These are phyloP conservation scores for Dermatemys mawii DNA, from an alignment of 2,113 vertebrate genomes.

Conservation along the genomic window DNA sequence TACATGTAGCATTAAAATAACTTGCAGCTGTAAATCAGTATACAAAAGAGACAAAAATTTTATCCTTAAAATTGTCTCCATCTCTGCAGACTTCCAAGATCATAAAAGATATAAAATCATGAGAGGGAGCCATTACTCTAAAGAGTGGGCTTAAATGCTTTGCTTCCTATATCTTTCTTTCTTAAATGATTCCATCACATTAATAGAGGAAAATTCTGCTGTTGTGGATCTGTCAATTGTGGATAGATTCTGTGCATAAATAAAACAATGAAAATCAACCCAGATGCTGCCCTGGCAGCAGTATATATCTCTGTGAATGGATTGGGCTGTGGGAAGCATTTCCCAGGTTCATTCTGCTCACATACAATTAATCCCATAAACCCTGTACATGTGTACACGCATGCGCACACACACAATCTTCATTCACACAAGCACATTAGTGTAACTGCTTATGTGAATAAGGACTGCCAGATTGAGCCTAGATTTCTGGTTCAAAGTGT, in stretches of 20 bases:
- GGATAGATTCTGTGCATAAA: neutral
- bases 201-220: neutral
- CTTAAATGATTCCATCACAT: neutral
- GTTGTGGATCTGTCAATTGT: neutral
- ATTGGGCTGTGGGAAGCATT: neutral
- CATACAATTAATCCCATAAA: neutral
- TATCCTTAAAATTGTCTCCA: neutral
- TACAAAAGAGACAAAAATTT: slow-evolving; percentile 4
- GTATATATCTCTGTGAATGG: neutral
- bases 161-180: neutral
- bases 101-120: slow-evolving; percentile 33
- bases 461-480: neutral
- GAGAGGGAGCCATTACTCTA: slow-evolving; percentile 10
- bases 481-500: neutral
- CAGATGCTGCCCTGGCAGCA: neutral
- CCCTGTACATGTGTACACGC: neutral
- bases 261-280: neutral
- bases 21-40: slow-evolving; percentile 21
- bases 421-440: neutral
- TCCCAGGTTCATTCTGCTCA: neutral
- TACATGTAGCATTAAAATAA: slow-evolving; percentile 23
- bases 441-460: neutral
- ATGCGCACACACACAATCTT: too few species aligned
- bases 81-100: slow-evolving; percentile 12
- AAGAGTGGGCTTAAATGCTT: neutral